Conservation (phyloP, 1,140 invertebrate species). For the Tetramorium parvispinum region DNA sequence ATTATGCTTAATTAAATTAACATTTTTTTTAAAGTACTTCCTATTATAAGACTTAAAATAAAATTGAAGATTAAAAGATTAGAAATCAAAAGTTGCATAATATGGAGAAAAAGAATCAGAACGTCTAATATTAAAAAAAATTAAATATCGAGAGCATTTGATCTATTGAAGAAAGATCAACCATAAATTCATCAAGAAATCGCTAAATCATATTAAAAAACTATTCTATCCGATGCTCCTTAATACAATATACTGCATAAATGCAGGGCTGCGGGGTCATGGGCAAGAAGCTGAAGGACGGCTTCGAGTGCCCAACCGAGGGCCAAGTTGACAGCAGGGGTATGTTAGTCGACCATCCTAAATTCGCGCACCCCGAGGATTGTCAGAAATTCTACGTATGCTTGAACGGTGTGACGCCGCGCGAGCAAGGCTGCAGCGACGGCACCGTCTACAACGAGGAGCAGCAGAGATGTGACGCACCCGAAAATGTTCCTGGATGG, state of each 20-base stretch:
- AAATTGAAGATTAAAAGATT: neutral
- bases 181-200: neutral
- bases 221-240: neutral
- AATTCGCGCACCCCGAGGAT: constrained; percentile 93
- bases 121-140: neutral
- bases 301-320: constrained; percentile 93
- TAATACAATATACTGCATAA: neutral
- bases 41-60: neutral
- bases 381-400: constrained; percentile 97
- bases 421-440: constrained; percentile 93
- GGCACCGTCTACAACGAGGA: constrained; percentile 95
- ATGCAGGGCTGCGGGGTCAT: constrained; percentile 81
- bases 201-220: neutral
- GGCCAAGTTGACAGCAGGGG: constrained; percentile 89
- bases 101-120: neutral
- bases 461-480: constrained; percentile 92
- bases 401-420: constrained; percentile 93
- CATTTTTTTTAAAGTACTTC: neutral
- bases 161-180: neutral
- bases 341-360: constrained; percentile 93
- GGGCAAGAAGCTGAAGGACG: constrained; percentile 90
- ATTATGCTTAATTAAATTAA: neutral
- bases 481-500: constrained; percentile 95
- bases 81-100: constrained; percentile 1
- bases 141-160: neutral